These are phyloP conservation scores for Selenia dentaria DNA, from an alignment of 2,888 invertebrate genomes.

Conservation along the genomic window DNA sequence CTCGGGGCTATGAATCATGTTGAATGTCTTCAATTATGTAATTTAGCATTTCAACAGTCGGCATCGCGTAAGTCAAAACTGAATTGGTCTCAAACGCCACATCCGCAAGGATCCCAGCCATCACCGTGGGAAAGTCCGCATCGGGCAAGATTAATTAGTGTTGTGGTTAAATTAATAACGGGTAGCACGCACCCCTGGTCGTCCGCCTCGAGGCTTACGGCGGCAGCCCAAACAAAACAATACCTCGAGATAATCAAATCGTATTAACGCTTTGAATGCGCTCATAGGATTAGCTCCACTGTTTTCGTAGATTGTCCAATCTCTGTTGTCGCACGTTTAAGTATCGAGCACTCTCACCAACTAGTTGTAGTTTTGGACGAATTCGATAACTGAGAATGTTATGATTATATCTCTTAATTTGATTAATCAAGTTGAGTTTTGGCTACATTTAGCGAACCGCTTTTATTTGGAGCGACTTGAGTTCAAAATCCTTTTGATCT, in stretches of 20 bases:
- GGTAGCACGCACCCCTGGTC: constrained; percentile 59
- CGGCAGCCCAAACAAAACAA: constrained; percentile 43
- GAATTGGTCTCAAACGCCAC: constrained; percentile 42
- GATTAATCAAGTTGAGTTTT: constrained; percentile 5
- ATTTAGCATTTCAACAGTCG: constrained; percentile 20
- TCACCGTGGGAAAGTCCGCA: constrained; percentile 66
- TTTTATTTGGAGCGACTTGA: constrained; percentile 1
- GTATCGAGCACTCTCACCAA: constrained; percentile 7
- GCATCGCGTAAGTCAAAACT: constrained; percentile 17
- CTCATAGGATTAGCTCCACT: constrained; percentile 38
- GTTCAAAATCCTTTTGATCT: constrained; percentile 12
- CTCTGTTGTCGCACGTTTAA: constrained; percentile 21
- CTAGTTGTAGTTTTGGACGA: constrained; percentile 11
- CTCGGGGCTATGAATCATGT: constrained; percentile 4
- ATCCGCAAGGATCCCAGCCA: constrained; percentile 41
- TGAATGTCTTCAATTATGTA: constrained; percentile 19
- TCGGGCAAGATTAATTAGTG: constrained; percentile 79
- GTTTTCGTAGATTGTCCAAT: constrained; percentile 25
- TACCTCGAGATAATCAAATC: constrained; percentile 51
- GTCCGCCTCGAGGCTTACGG: constrained; percentile 33
- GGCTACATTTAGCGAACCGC: not conserved
- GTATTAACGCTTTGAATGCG: constrained; percentile 50
- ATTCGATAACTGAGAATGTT: constrained; percentile 2
- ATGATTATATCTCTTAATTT: constrained; percentile 11
- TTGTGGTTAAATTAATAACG: constrained; percentile 78